Evolutionary conservation across 2,797 vertebrate genomes (phyloP).

Genomic region (Sternotherus odoratus): DNA sequence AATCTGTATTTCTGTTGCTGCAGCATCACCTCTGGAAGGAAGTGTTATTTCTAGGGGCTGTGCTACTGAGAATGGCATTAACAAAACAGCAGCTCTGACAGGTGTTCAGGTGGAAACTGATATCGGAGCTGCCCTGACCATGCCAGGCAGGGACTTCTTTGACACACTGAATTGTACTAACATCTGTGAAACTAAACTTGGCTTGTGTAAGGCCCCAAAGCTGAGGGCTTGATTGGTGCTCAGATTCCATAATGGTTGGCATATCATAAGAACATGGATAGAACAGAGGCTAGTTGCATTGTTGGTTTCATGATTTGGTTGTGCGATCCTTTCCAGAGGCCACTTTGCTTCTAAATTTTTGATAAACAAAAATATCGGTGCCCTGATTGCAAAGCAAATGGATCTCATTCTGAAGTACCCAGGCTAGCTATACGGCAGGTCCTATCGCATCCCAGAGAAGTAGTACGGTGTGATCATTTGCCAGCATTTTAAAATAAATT

Average conservation of each 20-base stretch:
- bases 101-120: background rate
- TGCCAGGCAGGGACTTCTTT: fast-evolving
- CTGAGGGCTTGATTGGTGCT: background rate
- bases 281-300: background rate
- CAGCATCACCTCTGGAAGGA: background rate
- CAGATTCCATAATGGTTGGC: background rate
- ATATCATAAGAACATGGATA: background rate
- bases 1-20: background rate
- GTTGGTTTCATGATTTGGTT: background rate
- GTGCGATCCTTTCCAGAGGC: background rate
- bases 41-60: background rate
- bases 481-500: no score
- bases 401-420: background rate
- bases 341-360: background rate
- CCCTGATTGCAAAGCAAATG: background rate
- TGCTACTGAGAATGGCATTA: background rate
- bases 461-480: background rate
- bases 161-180: background rate
- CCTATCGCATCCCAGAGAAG: background rate
- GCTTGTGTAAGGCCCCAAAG: background rate
- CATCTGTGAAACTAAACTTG: background rate
- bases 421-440: background rate
- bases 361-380: background rate
- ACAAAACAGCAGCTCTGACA: background rate
- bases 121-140: background rate